Base-by-base conservation (phyloP, 2,797 vertebrate genomes). In the Brachyrhaphis roseni region DNA sequence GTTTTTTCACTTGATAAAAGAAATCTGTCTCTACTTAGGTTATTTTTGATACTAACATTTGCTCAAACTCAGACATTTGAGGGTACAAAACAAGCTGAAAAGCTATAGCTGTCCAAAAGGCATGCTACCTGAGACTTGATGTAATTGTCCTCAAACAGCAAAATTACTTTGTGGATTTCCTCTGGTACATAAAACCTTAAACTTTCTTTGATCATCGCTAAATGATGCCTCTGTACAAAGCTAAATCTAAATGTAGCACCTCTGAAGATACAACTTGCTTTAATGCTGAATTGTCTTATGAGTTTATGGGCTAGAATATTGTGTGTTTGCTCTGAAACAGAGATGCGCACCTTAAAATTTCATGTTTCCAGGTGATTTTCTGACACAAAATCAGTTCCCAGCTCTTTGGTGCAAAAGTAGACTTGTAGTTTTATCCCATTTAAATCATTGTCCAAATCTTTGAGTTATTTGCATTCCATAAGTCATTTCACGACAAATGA, bases 401-500 rank as follows among this genome's bases (percentile, higher is more conserved):
- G 18, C 34, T 66, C 34, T 66, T 66, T 66, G 34, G 20, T 39
- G 20, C 16, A 66, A 66, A 39, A 66, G 39, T 20, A 15, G 5
- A 64, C 8, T 64, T 4, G 31, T 23, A 23, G 34, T 41, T 68
- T 12, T 16, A 47, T 0, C 43, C 28, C n/a, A 18, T 72, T 49
- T 47, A 2, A 72, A 46, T 34, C 8, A 49, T 72, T 8, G 43
- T 31, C 43, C 47, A 72, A 72, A 31, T 7, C 11, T 43, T 45
- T n/a, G 74, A 16, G 72, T 80, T 28, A 26, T 66, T 49, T 45
- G 28, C n/a, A 20, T 36, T 76, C 20, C 55, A 13, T n/a, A 62
- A 82, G 74, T 88, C 82, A 81, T 47, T 82, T 82, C 74, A 83
- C 59, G 64, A 81, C 51, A 66, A 47, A 13, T 26, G 64, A 41